These are phyloP conservation scores for Pachycephus smyrnensis DNA, from an alignment of 2,888 invertebrate species.

Conservation along the genomic window DNA sequence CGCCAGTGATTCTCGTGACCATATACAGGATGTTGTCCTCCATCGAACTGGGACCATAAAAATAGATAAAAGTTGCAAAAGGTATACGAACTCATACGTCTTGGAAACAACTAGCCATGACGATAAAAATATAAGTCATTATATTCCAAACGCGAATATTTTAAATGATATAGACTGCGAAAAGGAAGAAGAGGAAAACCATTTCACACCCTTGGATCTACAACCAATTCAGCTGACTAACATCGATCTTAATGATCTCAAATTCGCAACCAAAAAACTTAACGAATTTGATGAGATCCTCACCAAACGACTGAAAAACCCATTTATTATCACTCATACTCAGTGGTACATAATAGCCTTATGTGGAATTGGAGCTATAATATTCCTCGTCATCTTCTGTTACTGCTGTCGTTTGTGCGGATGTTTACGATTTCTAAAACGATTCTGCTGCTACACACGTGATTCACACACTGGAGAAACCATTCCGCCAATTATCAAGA, in stretches of 20 bases:
- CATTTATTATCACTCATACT: slow-evolving; percentile 21
- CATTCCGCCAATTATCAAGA: slow-evolving; percentile 31
- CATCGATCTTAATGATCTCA: slow-evolving; percentile 28
- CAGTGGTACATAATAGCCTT: slow-evolving; percentile 25
- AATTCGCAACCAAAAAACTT: slow-evolving; percentile 28
- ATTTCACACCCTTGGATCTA: slow-evolving; percentile 9
- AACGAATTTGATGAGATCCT: slow-evolving; percentile 29
- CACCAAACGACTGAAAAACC: slow-evolving; percentile 22
- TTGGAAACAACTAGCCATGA: slow-evolving; percentile 19
- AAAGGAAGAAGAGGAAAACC: slow-evolving; percentile 8
- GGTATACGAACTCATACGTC: slow-evolving; percentile 18
- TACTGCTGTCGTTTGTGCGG: slow-evolving; percentile 16
- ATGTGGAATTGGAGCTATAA: background rate
- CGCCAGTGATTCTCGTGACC: slow-evolving; percentile 1
- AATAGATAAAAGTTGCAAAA: slow-evolving; percentile 18
- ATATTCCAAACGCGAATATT: slow-evolving; percentile 23
- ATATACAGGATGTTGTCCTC: slow-evolving; percentile 28
- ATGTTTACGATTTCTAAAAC: slow-evolving; percentile 14
- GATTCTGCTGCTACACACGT: slow-evolving; percentile 19
- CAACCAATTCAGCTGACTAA: slow-evolving; percentile 27
- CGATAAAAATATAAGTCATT: slow-evolving; percentile 13
- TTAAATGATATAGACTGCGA: slow-evolving; percentile 24
- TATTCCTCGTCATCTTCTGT: background rate
- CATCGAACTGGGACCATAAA: slow-evolving; percentile 12
- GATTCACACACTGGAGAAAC: slow-evolving; percentile 22